A percentile compares a stretch with the other conserved stretches of the same genome.
phyloP scores from a whole-genome alignment of 2,888 invertebrate genomes.

The Apamea monoglypha region DNA sequence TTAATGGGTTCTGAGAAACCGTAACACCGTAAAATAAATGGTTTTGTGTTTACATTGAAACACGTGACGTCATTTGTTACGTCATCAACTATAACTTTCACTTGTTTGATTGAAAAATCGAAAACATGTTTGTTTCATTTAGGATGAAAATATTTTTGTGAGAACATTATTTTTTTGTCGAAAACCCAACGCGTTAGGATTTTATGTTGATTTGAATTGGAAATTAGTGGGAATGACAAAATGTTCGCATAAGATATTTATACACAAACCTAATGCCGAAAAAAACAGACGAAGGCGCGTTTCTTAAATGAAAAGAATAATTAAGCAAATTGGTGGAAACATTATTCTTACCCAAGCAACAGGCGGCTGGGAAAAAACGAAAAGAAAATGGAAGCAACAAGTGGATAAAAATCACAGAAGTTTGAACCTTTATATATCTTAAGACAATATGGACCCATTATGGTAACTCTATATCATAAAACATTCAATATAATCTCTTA shows the following conservation, averaged over 20 bases:
- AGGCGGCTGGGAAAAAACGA: conserved; percentile 37
- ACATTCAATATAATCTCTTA: conserved; percentile 56
- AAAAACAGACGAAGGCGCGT: background rate
- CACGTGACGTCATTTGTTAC: conserved; percentile 23
- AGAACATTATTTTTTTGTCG: background rate
- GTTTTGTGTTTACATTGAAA: conserved; percentile 39
- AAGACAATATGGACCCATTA: conserved; percentile 40
- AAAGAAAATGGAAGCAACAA: conserved; percentile 42
- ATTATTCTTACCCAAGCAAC: conserved; percentile 48
- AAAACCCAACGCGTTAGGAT: background rate
- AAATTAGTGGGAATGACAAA: background rate
- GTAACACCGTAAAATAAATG: conserved; percentile 15
- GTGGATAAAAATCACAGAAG: conserved; percentile 28
- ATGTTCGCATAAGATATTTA: background rate
- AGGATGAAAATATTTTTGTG: background rate
- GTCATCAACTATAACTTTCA: conserved; percentile 1
- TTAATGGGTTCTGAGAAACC: conserved; percentile 32
- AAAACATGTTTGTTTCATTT: conserved; percentile 25
- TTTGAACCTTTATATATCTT: conserved; percentile 43
- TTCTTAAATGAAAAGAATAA: conserved; percentile 35
- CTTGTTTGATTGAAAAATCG: conserved; percentile 1
- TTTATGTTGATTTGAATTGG: background rate
- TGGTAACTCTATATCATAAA: conserved; percentile 54
- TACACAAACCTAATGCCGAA: background rate
- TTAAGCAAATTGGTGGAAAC: conserved; percentile 44